Base-by-base conservation (phyloP, 2,797 vertebrate genomes). In the Discoglossus pictus region DNA sequence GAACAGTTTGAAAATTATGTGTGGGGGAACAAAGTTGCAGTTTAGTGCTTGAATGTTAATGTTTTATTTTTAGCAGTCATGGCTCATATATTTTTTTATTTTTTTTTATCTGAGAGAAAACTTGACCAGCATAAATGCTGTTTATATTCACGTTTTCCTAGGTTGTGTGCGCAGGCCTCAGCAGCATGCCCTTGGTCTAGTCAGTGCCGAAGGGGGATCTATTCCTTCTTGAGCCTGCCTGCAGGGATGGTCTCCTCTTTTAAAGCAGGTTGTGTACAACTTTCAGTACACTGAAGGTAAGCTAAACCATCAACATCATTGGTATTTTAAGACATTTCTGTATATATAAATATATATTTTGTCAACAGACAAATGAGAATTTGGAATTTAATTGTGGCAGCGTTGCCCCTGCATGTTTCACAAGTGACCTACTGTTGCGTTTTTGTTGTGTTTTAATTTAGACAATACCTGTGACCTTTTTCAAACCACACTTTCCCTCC, bases 251-350 rank as follows among this genome's bases (percentile, higher is more conserved):
- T 86, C 86, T 90, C 90, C 88, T 91, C 90, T 91, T 91, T 93
- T 91, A 92, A 93, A 92, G 91, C 93, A 94, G 92, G 92, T 91
- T 92, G 91, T 89, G 90, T 91, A 87, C 90, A 90, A 83, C 92
- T 92, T 87, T 91, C 88, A 92, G 93, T 94, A 93, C 91, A 93
- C 92, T 93, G 91, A 93, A 93, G 93, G 93, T 93, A 94, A 94
- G 93, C 91, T 90, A 85, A 89, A 84, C 90, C 91, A 90, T 87
- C 90, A 85, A 85, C 91, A 86, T 88, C 86, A 86, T 84, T 76
- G 87, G 82, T 86, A 82, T 87, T 87, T 76, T 90, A 84, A 83
- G 82, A 81, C 84, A 83, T 87, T 86, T 58, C 7, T 71, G 47
- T 71, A 44, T 48, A n/a, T 43, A 54, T 24, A 34, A 2, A 7